Percentiles rank a stretch among this genome's conserved stretches.
Conservation (phyloP, 2,888 invertebrate species). For the Caenorhabditis becei region DNA sequence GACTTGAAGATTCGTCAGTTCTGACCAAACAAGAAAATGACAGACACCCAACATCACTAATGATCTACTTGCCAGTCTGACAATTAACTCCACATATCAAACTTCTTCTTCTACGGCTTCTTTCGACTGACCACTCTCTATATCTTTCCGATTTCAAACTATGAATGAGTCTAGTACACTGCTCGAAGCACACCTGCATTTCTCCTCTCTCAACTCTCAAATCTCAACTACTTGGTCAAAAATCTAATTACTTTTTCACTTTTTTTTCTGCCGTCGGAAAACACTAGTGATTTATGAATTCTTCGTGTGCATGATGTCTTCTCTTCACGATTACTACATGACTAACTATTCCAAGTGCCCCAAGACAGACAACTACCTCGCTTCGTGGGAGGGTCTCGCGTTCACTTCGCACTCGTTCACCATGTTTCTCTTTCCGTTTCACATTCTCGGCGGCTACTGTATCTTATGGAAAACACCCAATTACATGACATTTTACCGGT, state of each 20-base stretch:
- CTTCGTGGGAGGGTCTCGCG: slow-evolving; percentile 32
- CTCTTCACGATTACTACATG: slow-evolving; percentile 25
- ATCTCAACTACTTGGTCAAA: background rate
- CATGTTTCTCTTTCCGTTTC: slow-evolving; percentile 28
- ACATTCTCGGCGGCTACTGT: slow-evolving; percentile 42
- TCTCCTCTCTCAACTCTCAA: background rate
- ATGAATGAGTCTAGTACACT: background rate
- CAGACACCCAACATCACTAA: slow-evolving; percentile 1
- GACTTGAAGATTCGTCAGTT: no score
- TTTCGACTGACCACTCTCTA: background rate
- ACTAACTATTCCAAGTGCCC: slow-evolving; percentile 40
- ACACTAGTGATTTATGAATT: slow-evolving; percentile 10
- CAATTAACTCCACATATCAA: background rate
- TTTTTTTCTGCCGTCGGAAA: background rate
- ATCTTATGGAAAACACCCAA: slow-evolving; percentile 39
- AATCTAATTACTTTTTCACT: slow-evolving; percentile 15
- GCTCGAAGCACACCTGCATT: background rate
- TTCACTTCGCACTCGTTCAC: slow-evolving; percentile 37
- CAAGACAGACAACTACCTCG: slow-evolving; percentile 14
- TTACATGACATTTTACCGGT: slow-evolving; percentile 43
- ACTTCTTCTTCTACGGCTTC: no score
- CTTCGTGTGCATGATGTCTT: slow-evolving; percentile 2
- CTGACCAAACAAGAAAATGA: no score
- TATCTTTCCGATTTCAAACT: background rate
- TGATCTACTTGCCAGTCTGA: background rate